Evolutionary conservation across 2,113 vertebrate species (phyloP).

Genomic region (Pycnonotus jocosus): DNA sequence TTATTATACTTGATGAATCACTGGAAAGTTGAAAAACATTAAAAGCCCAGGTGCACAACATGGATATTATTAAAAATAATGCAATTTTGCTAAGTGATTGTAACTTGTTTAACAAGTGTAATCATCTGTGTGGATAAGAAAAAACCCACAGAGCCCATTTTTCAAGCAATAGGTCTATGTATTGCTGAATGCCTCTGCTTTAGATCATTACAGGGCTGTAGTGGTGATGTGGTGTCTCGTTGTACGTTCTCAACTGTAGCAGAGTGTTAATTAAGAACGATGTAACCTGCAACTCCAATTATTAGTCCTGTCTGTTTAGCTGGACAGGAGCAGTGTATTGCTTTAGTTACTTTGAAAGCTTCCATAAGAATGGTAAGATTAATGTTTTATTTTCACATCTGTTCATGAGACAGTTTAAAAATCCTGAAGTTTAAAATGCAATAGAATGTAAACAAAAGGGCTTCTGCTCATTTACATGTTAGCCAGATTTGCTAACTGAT

Average conservation of each 20-base stretch:
- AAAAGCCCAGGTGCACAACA: neutral
- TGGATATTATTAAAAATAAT: neutral
- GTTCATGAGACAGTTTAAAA: constrained; percentile 75
- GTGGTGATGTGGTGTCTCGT: constrained; percentile 52
- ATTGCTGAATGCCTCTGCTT: constrained; percentile 14
- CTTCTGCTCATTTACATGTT: constrained; percentile 77
- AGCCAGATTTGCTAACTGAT: constrained; percentile 79
- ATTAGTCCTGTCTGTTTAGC: constrained; percentile 66
- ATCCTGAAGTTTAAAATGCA: constrained; percentile 75
- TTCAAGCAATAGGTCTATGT: neutral
- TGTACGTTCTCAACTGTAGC: constrained; percentile 71
- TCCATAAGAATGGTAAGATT: constrained; percentile 65
- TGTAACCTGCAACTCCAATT: constrained; percentile 66
- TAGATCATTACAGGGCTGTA: constrained; percentile 53
- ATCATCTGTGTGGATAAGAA: neutral
- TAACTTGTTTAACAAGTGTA: neutral
- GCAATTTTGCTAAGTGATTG: neutral
- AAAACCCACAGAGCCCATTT: neutral
- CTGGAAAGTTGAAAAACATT: neutral
- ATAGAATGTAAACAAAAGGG: constrained; percentile 75
- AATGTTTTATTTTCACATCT: constrained; percentile 73
- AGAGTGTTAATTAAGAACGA: constrained; percentile 73
- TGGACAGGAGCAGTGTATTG: constrained; percentile 66
- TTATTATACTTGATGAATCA: neutral
- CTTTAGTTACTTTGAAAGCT: constrained; percentile 67